Base-by-base conservation (phyloP, 2,113 vertebrate species). In the Eidolon helvum region DNA sequence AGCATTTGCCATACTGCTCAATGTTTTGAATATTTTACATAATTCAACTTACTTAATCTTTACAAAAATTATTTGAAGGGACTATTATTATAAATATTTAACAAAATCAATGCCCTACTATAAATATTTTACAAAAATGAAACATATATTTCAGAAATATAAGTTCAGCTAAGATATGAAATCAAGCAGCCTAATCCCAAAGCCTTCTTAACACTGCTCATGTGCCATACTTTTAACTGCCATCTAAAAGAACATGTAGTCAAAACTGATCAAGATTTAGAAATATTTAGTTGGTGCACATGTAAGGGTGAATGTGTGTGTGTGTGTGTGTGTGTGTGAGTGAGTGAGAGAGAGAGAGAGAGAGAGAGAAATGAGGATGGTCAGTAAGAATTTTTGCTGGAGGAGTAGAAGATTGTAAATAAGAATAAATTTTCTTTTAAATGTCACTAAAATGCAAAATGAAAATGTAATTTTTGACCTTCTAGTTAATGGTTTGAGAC, bases 51-150 rank as follows among this genome's bases (percentile, higher is more conserved):
- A 65, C 5, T 77, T 86, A 53, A 72, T 77, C 21, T 5, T 96
- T 18, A 57, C 21, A 40, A 77, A 57, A 83, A 38, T 84, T 88
- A 79, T 35, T 72, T 53, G 8, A 82, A 89, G 50, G 15, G 26
- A 84, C 45, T 14, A 30, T 61, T 90, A 55, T 91, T 75, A 87
- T 40, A 95, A 90, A 95, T 28, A 84, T 79, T 75, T 87, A 87
- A 77, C 2, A 91, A 88, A 89, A 95, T 85, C 82, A 88, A 57
- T 77, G 16, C 48, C 59, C 11, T 68, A 68, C 63, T 92, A 68
- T 61, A 82, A 86, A 71, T 89, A 75, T 84, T 77, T 91, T 59
- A 55, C 19, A 53, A 75, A 45, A 57, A 43, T n/a, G 45, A 79
- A 30, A 43, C 33, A 50, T 8, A 85, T 33, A 30, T 72, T 86